Conservation (phyloP, 1,140 invertebrate genomes). For the Cephus cinctus region DNA sequence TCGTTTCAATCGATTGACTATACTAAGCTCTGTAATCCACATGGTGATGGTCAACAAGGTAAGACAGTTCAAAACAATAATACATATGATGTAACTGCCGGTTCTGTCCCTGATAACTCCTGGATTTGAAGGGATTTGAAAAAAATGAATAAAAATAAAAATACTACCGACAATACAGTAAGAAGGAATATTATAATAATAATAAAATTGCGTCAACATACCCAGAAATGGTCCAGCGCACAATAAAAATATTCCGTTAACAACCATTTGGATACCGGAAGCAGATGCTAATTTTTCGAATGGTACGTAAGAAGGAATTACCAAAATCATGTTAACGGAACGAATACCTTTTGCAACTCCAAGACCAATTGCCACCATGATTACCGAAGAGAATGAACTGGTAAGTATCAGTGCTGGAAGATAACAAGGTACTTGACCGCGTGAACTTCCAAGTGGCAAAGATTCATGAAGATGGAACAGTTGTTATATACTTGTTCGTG, state of each 20-base stretch:
- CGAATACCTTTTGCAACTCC: slow-evolving; percentile 69
- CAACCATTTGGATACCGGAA: slow-evolving; percentile 63
- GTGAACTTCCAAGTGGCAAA: too few species aligned
- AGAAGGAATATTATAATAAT: slow-evolving; percentile 9
- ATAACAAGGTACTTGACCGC: not conserved
- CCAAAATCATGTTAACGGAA: slow-evolving; percentile 67
- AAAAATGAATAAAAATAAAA: slow-evolving; percentile 17
- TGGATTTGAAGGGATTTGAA: slow-evolving; percentile 25
- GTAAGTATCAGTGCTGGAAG: slow-evolving; percentile 54
- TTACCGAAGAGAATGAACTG: slow-evolving; percentile 33
- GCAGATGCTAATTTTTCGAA: slow-evolving; percentile 63
- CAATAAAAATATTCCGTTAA: slow-evolving; percentile 63
- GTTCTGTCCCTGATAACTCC: slow-evolving; percentile 48
- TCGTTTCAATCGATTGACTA: slow-evolving; percentile 19
- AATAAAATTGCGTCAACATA: slow-evolving; percentile 33
- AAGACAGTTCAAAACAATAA: slow-evolving; percentile 48
- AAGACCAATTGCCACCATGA: slow-evolving; percentile 40
- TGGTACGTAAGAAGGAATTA: slow-evolving; percentile 68
- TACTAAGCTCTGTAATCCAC: slow-evolving; percentile 41
- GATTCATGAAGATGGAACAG: too few species aligned
- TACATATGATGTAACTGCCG: slow-evolving; percentile 43
- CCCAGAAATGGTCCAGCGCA: slow-evolving; percentile 64
- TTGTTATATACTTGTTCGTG: slow-evolving; percentile 65
- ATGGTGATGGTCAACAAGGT: slow-evolving; percentile 45
- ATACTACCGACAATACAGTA: too few species aligned